Percentiles rank a stretch among this genome's conserved stretches.
phyloP scores from a whole-genome alignment of 2,888 invertebrate species.

The Cheilosia soror region DNA sequence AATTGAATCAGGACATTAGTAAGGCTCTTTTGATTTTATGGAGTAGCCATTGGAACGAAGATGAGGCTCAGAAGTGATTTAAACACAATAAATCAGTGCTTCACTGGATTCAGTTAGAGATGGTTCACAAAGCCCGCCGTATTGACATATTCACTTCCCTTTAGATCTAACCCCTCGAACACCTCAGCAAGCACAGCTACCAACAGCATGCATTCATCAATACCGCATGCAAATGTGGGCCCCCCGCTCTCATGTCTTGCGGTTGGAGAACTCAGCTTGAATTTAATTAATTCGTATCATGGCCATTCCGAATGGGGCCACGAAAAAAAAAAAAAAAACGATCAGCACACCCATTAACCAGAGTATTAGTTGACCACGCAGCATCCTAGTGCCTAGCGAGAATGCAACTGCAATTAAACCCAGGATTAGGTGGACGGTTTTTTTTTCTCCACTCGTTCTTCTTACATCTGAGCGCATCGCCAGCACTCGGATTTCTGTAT shows the following conservation, averaged over 20 bases:
- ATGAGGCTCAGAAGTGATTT: no score
- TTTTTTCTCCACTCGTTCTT: slow-evolving; percentile 2
- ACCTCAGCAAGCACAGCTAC: slow-evolving; percentile 40
- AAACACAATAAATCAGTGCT: no score
- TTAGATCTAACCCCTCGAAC: neutral
- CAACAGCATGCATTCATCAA: slow-evolving; percentile 30
- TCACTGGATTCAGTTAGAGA: no score
- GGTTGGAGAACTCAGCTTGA: slow-evolving; percentile 47
- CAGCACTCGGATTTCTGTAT: slow-evolving; percentile 1
- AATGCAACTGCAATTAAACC: slow-evolving; percentile 73
- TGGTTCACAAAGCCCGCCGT: neutral
- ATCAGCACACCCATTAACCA: slow-evolving; percentile 54
- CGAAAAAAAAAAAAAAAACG: slow-evolving; percentile 30
- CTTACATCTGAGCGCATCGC: slow-evolving; percentile 16
- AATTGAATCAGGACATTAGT: no score
- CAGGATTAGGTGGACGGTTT: slow-evolving; percentile 55
- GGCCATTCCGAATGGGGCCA: slow-evolving; percentile 62
- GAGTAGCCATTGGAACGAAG: no score
- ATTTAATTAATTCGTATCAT: slow-evolving; percentile 72
- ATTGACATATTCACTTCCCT: neutral
- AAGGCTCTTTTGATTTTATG: no score
- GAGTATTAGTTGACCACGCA: slow-evolving; percentile 50
- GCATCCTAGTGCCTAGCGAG: slow-evolving; percentile 50
- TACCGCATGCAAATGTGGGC: slow-evolving; percentile 62
- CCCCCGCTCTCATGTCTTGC: slow-evolving; percentile 54